phyloP scores from a whole-genome alignment of 1,140 invertebrate genomes.

The Eueides isabella region DNA sequence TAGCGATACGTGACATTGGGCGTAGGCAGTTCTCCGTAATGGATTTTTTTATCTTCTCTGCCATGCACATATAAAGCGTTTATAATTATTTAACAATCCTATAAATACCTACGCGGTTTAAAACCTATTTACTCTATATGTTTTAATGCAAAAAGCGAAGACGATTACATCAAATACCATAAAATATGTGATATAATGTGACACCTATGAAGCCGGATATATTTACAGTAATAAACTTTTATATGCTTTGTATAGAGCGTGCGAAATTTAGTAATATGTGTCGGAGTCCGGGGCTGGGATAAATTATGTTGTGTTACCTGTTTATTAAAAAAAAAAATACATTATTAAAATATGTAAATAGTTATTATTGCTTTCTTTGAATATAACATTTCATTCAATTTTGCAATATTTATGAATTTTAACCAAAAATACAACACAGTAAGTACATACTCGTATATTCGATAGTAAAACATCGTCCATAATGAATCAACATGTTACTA shows the following conservation, averaged over 20 bases:
- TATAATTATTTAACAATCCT: neutral
- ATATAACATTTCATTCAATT: neutral
- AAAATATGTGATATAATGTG: slow-evolving; percentile 50
- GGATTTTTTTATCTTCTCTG: no score
- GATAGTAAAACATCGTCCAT: neutral
- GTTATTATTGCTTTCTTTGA: neutral
- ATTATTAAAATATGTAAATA: neutral
- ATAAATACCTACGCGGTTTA: neutral
- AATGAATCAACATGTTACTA: neutral
- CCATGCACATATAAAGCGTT: neutral
- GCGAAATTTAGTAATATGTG: slow-evolving; percentile 36
- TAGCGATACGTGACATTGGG: no score
- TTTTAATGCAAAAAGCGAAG: neutral
- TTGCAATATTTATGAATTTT: neutral
- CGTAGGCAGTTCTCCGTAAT: no score
- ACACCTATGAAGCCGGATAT: slow-evolving; percentile 36
- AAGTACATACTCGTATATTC: neutral
- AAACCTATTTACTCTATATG: neutral
- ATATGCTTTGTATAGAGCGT: slow-evolving; percentile 32
- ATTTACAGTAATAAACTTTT: slow-evolving; percentile 46
- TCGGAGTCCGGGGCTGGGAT: neutral
- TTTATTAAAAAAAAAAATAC: neutral
- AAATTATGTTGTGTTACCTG: neutral
- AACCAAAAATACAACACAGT: no score
- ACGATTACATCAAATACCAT: slow-evolving; percentile 29